Base-by-base conservation (phyloP, 92 coral and sea anemone species). In the Zoanthus sociatus region DNA sequence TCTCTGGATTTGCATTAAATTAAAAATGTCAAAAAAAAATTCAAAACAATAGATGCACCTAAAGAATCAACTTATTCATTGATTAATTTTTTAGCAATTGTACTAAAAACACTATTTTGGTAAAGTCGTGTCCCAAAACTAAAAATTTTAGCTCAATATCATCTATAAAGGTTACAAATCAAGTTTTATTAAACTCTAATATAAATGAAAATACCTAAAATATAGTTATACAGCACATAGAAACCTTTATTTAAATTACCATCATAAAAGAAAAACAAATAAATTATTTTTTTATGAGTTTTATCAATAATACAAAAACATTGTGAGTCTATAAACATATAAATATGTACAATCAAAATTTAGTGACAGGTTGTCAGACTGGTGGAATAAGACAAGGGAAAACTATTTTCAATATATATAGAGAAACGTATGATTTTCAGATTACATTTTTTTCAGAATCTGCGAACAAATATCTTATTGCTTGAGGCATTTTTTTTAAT, bases 291-390 rank as follows among this genome's bases (percentile, higher is more conserved):
- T 79, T 18, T 10, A 64, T 66, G 63, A 63, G 85, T 61, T 53
- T 46, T 42, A 61, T 45, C 8, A 26, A 9, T 17, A 64, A 11
- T 44, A 33, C 45, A 47, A 51, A 61, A 79, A 12, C 9, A 30
- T 9, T 63, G n/a, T 0, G 12, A 13, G 16, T 63, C 69, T 21
- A 37, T 47, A 66, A 46, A 66, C 50, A 32, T n/a, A n/a, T 45
- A 46, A n/a, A 45, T 26, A 45, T 37, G 7, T 46, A n/a, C 85
- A 81, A 66, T 81, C 48, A 37, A 81, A 81, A 66, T 37, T 37
- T 37, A 20, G 1, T 37, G 79, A 15, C 64, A 76, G 14, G 63
- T 51, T 69, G 74, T 31, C 46, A 10, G 46, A 32, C 11, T 18
- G 13, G 8, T 17, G 45, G 7, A 53, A 21, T 30, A 54, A 50